A percentile compares a stretch with the other conserved stretches of the same genome.
phyloP scores from a whole-genome alignment of 1,140 invertebrate species.

The Drosophila cardini region DNA sequence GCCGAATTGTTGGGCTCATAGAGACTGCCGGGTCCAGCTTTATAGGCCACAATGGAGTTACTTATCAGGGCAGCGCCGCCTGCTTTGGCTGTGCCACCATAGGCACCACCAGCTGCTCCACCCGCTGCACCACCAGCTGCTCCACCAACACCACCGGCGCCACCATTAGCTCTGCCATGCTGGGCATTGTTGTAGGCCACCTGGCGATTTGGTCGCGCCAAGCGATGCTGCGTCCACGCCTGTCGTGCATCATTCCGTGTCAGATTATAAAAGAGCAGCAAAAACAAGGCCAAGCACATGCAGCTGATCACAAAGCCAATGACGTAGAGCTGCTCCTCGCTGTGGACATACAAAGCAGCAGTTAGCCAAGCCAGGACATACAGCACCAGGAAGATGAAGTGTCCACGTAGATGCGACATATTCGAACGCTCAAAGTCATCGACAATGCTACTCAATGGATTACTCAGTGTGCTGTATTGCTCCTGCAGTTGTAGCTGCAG shows the following conservation, averaged over 20 bases:
- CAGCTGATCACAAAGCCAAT: conserved; percentile 90
- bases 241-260: conserved; percentile 92
- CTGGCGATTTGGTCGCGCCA: conserved; percentile 86
- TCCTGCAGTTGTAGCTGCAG: conserved; percentile 63
- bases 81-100: neutral
- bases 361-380: conserved; percentile 91
- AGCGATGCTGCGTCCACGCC: conserved; percentile 88
- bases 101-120: neutral
- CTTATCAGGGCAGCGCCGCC: conserved; percentile 63
- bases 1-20: conserved; percentile 85
- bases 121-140: conserved; percentile 6
- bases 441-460: conserved; percentile 89
- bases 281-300: conserved; percentile 91
- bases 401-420: conserved; percentile 91
- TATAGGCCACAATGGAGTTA: conserved; percentile 74
- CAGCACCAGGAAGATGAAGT: conserved; percentile 91
- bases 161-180: neutral
- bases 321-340: conserved; percentile 86
- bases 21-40: conserved; percentile 63
- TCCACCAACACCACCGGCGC: neutral
- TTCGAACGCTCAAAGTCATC: conserved; percentile 93
- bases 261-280: conserved; percentile 93
- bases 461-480: conserved; percentile 85
- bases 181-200: conserved; percentile 65
- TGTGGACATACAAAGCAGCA: conserved; percentile 87